Conservation (phyloP, 2,113 vertebrate species). For the Panurus biarmicus region DNA sequence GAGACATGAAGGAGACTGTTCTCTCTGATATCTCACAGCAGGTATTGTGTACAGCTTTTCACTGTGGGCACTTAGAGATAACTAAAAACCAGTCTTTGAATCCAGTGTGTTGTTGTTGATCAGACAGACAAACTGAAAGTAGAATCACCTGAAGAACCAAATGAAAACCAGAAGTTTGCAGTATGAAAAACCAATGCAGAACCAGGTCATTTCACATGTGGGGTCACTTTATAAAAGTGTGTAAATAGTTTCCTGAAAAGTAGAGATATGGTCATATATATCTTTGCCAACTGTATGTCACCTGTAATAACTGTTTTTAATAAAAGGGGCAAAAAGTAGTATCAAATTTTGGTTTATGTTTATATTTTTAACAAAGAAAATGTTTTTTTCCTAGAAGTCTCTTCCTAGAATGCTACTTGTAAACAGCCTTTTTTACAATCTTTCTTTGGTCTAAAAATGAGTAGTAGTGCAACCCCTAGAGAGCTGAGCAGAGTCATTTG, state of each 20-base stretch:
- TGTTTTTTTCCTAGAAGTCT: neutral
- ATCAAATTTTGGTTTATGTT: neutral
- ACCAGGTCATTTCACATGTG: accelerated
- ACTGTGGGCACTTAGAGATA: neutral
- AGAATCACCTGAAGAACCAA: neutral
- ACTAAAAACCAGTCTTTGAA: neutral
- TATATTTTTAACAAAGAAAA: neutral
- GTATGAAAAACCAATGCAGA: neutral
- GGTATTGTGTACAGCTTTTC: neutral
- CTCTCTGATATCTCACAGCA: neutral
- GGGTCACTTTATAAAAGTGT: neutral
- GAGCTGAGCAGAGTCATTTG: neutral
- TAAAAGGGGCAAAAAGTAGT: neutral
- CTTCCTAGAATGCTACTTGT: neutral
- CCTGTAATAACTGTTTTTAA: slow-evolving; percentile 7
- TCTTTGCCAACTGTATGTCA: neutral
- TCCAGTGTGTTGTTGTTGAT: neutral
- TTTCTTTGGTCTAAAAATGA: neutral
- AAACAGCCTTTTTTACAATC: neutral
- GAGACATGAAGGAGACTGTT: neutral
- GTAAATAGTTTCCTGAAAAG: neutral
- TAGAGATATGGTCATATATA: neutral
- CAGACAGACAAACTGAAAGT: neutral
- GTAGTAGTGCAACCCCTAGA: neutral
- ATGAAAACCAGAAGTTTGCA: neutral